Evolutionary conservation across 2,888 invertebrate species (phyloP).

Genomic region (Protophormia terraenovae): DNA sequence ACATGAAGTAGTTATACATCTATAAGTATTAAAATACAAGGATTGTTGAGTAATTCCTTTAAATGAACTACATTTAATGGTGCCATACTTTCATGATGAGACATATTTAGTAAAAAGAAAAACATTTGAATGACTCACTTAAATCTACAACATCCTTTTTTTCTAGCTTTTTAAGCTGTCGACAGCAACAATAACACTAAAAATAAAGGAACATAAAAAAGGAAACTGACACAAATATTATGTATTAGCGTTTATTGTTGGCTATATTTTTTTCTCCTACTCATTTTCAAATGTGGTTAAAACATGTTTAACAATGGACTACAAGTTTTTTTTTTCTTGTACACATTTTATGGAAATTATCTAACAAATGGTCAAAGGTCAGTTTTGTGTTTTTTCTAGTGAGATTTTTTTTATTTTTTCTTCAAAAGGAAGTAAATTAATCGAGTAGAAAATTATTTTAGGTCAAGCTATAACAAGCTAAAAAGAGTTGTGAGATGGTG

Average conservation of each 20-base stretch:
- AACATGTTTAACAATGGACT: background rate
- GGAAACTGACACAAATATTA: constrained; percentile 26
- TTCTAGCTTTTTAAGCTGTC: constrained; percentile 10
- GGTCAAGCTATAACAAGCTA: constrained; percentile 12
- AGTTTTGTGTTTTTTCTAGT: background rate
- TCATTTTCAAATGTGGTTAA: constrained; percentile 1
- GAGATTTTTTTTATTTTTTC: background rate
- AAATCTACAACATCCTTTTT: constrained; percentile 24
- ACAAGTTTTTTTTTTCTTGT: background rate
- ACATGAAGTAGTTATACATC: no score
- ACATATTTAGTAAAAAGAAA: constrained; percentile 13
- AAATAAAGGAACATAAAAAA: constrained; percentile 4
- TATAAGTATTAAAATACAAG: no score
- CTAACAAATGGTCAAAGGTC: constrained; percentile 39
- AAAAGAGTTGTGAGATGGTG: constrained; percentile 1
- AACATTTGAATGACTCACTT: constrained; percentile 41
- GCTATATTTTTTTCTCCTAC: background rate
- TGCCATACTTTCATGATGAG: constrained; percentile 33
- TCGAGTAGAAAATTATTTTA: constrained; percentile 42
- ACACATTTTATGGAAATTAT: constrained; percentile 20
- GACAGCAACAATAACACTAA: constrained; percentile 12
- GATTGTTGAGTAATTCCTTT: constrained; percentile 12
- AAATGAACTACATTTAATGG: constrained; percentile 50
- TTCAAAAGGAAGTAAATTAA: constrained; percentile 38
- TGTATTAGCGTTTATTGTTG: constrained; percentile 5